Evolutionary conservation across 1,140 invertebrate species (phyloP), one percentile per base, ranked within the genome.

Genomic region (Phymorhynchus buccinoides): DNA sequence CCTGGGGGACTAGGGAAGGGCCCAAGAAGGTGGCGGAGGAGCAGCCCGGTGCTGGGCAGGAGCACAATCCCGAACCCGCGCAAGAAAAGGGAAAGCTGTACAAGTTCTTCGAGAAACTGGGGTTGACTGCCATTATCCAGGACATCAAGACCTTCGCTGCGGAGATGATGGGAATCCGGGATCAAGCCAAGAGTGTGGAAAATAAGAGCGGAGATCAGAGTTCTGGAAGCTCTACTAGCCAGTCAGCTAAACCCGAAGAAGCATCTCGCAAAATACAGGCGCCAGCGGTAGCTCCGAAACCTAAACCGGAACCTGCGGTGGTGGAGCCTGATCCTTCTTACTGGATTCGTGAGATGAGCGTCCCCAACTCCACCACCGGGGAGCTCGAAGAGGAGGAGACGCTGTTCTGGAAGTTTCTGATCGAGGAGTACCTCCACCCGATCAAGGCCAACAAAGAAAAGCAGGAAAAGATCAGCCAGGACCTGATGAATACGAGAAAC

Each of bases 1-100:
- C 98, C 0, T 99, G 99, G 99, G 99, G 99, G 91, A 99, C 99
- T 3, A 95, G 99, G 87, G 99, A 99, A 95, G 97, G 98, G 1
- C 96, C 96, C 85, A 96, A 96, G 27, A 99, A 91, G 84, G 52
- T 90, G 56, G n/a, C n/a, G n/a, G n/a, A n/a, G n/a, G n/a, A n/a
- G n/a, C 89, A 88, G 2, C 89, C 90, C 42, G 18, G 18, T 2
- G 90, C 90, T 42, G 89, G 91, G 80, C 86, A 90, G 56, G 88
- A 89, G 52, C 87, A 87, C 56, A 52, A 85, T 22, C 84, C 87
- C 84, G 79, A 39, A 37, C 75, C 73, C 66, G 85, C 88, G 73
- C 88, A 90, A 71, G 89, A 90, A 37, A 91, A 90, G 75, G 86
- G 86, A 52, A 88, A 91, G 84, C 90, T 90, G 85, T 90, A 90